Evolutionary conservation across 2,797 vertebrate genomes (phyloP).

Genomic region (Alcedo quadribrachys): DNA sequence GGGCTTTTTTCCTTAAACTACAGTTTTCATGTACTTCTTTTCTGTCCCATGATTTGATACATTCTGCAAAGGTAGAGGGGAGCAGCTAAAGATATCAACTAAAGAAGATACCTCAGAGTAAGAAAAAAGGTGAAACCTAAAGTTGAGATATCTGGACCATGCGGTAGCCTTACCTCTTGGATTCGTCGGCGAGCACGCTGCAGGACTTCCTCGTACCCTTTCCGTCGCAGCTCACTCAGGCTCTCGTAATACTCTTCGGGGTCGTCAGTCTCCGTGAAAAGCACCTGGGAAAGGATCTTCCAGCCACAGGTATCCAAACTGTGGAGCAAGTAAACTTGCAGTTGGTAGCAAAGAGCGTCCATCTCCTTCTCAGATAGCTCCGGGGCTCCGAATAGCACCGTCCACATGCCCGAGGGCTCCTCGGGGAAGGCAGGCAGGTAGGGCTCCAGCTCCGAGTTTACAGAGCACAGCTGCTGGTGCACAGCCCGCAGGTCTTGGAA

Average conservation of each 20-base stretch:
- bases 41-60: rapidly evolving
- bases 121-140: background rate
- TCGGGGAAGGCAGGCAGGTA: slow-evolving; percentile 91
- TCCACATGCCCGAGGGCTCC: slow-evolving; percentile 92
- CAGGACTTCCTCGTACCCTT: slow-evolving; percentile 93
- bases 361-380: slow-evolving; percentile 82
- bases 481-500: slow-evolving; percentile 91
- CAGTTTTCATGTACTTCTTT: background rate
- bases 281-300: slow-evolving; percentile 95
- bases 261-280: slow-evolving; percentile 92
- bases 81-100: background rate
- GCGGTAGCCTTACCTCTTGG: slow-evolving; percentile 85
- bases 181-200: slow-evolving; percentile 87
- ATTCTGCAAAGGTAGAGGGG: background rate
- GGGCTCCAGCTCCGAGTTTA: slow-evolving; percentile 92
- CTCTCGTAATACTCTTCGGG: slow-evolving; percentile 97
- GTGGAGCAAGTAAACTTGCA: slow-evolving; percentile 94
- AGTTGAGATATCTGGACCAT: background rate
- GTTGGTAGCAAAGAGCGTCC: slow-evolving; percentile 88
- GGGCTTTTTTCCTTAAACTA: background rate
- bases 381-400: slow-evolving; percentile 87
- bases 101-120: background rate
- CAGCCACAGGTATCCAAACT: slow-evolving; percentile 95
- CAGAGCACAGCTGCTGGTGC: slow-evolving; percentile 92
- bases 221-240: slow-evolving; percentile 91